Evolutionary conservation across 2,797 vertebrate genomes (phyloP).

Genomic region (Semaprochilodus insignis): DNA sequence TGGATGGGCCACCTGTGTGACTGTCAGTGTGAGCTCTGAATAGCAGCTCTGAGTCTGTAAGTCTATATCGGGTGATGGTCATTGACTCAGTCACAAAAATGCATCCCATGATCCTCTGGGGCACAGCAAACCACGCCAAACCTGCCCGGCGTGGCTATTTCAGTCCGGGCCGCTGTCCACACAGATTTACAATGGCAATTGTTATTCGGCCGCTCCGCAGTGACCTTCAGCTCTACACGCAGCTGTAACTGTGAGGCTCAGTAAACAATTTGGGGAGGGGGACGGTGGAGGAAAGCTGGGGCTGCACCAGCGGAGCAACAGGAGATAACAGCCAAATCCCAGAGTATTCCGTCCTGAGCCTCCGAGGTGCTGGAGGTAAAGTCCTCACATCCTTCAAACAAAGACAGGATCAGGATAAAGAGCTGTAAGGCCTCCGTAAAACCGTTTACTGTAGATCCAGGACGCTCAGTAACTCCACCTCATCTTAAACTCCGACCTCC

Average conservation of each 20-base stretch:
- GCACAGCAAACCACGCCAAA: constrained; percentile 63
- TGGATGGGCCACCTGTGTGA: constrained; percentile 38
- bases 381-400: not conserved
- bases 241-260: constrained; percentile 64
- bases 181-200: constrained; percentile 71
- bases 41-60: constrained; percentile 46
- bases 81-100: constrained; percentile 63
- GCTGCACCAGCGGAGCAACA: no score
- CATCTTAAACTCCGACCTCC: not conserved
- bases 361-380: not conserved
- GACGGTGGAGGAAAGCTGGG: not conserved
- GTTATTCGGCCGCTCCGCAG: constrained; percentile 61
- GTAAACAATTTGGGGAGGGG: constrained; percentile 32
- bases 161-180: constrained; percentile 64
- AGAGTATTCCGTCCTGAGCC: not conserved
- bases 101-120: constrained; percentile 51
- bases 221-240: constrained; percentile 73
- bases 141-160: constrained; percentile 76
- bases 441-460: not conserved
- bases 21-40: constrained; percentile 55
- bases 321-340: not conserved
- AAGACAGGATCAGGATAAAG: not conserved
- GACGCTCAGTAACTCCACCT: not conserved
- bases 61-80: constrained; percentile 65
- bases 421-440: not conserved